Evolutionary conservation across 1,140 invertebrate species (phyloP).

Genomic region (Papilio polyxenes): DNA sequence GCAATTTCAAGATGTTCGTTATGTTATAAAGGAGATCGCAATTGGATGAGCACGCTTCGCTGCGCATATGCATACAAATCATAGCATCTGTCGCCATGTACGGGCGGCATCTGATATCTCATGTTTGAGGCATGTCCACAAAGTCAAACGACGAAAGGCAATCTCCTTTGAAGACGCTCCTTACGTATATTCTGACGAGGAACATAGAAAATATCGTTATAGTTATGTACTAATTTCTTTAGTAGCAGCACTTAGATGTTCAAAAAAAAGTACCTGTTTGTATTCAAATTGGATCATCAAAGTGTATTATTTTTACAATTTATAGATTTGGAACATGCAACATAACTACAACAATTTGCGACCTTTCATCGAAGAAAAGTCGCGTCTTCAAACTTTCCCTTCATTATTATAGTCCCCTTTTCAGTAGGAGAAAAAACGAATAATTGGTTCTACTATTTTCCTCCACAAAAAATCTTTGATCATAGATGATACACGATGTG

Average conservation of each 20-base stretch:
- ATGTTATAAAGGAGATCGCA: not conserved
- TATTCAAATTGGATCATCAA: too few species aligned
- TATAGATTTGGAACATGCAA: not conserved
- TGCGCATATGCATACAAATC: slow-evolving; percentile 25
- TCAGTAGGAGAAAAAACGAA: slow-evolving; percentile 44
- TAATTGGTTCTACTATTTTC: slow-evolving; percentile 58
- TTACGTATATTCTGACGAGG: not conserved
- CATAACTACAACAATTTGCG: not conserved
- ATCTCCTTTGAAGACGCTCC: slow-evolving; percentile 1
- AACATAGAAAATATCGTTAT: not conserved
- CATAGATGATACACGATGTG: slow-evolving; percentile 44
- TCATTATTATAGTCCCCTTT: slow-evolving; percentile 53
- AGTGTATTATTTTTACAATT: too few species aligned
- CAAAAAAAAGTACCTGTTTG: too few species aligned
- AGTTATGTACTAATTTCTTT: too few species aligned
- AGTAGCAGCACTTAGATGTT: too few species aligned
- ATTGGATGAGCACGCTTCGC: slow-evolving; percentile 4
- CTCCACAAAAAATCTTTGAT: slow-evolving; percentile 51
- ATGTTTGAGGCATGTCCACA: not conserved
- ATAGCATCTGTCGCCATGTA: slow-evolving; percentile 21
- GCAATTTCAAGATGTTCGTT: slow-evolving; percentile 36
- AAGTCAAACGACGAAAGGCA: slow-evolving; percentile 7
- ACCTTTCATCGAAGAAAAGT: not conserved
- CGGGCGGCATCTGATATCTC: not conserved
- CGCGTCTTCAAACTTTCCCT: not conserved